Percentiles rank a stretch among this genome's conserved stretches.
Conservation (phyloP, 2,888 invertebrate genomes). For the Lysandra coridon region DNA sequence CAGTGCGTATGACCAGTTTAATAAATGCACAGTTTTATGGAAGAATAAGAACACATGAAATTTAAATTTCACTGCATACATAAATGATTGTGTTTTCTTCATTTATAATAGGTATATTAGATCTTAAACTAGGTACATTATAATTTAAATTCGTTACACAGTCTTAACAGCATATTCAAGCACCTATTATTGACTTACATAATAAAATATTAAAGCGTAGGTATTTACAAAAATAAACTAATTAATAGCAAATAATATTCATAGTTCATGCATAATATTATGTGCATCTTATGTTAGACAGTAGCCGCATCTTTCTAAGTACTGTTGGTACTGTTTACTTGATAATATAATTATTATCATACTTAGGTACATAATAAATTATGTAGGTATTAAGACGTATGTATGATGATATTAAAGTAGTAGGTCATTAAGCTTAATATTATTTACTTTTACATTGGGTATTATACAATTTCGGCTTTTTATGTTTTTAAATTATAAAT, state of each 20-base stretch:
- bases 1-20: neutral
- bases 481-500: too few species aligned
- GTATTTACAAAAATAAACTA: slow-evolving; percentile 25
- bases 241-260: neutral
- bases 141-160: slow-evolving; percentile 76
- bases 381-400: too few species aligned
- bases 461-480: too few species aligned
- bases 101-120: slow-evolving; percentile 38
- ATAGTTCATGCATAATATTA: neutral
- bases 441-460: too few species aligned
- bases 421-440: too few species aligned
- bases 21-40: neutral
- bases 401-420: too few species aligned
- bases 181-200: slow-evolving; percentile 61
- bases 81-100: neutral
- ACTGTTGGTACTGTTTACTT: neutral
- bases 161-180: slow-evolving; percentile 71
- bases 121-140: slow-evolving; percentile 45
- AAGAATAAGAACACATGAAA: neutral
- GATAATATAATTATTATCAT: too few species aligned
- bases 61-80: neutral
- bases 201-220: slow-evolving; percentile 35
- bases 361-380: too few species aligned
- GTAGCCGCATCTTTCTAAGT: neutral
- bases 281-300: neutral